Percentiles rank a stretch among this genome's conserved stretches.
Evolutionary conservation across 2,888 invertebrate species (phyloP).

Genomic region (Aphodius granarius): DNA sequence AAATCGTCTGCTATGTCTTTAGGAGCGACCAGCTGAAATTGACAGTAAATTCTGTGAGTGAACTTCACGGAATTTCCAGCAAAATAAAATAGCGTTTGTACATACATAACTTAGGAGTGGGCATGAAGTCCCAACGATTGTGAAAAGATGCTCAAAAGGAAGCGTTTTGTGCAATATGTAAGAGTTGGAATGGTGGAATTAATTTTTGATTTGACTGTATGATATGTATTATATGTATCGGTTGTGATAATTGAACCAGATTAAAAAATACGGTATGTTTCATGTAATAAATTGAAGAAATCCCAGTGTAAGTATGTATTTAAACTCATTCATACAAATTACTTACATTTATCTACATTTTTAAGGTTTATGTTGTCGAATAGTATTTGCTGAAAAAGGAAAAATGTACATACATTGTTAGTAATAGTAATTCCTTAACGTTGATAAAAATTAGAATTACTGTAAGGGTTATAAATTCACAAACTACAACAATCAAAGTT

Average conservation of each 20-base stretch:
- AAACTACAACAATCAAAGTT: not conserved
- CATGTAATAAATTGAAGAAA: not conserved
- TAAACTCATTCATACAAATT: not conserved
- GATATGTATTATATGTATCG: not conserved
- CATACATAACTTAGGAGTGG: not conserved
- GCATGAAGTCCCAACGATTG: not conserved
- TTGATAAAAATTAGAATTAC: not conserved
- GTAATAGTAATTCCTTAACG: not conserved
- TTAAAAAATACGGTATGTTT: conserved; percentile 3
- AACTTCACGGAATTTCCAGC: not conserved
- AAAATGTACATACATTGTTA: conserved; percentile 3
- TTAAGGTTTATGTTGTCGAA: not conserved
- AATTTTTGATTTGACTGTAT: not conserved
- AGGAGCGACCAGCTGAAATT: conserved; percentile 68
- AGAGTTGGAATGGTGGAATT: not conserved
- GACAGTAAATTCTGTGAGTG: conserved; percentile 34
- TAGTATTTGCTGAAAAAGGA: not conserved
- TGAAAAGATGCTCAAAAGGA: not conserved
- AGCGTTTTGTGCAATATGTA: not conserved
- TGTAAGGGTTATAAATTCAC: not conserved
- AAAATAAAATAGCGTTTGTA: not conserved
- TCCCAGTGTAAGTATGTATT: not conserved
- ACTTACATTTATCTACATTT: not conserved
- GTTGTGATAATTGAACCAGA: not conserved
- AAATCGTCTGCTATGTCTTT: conserved; percentile 57